A percentile compares a stretch with the other conserved stretches of the same genome.
phyloP scores from a whole-genome alignment of 2,797 vertebrate species.

The Peromyscus melanophrys region DNA sequence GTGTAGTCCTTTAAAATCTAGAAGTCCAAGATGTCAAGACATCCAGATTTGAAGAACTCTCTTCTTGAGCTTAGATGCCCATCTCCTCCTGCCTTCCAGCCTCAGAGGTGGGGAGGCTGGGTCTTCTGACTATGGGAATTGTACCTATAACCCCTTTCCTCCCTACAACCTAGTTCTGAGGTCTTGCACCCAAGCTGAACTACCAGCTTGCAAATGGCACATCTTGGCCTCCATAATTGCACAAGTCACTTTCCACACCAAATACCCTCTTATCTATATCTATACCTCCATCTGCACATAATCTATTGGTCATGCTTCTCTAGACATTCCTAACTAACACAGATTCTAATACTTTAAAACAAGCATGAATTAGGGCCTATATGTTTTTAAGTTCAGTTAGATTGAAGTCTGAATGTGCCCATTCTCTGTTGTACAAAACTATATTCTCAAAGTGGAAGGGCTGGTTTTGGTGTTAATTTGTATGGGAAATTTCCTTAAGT shows the following conservation, averaged over 20 bases:
- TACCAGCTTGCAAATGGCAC: not conserved
- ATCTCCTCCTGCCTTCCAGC: not conserved
- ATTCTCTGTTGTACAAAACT: conserved; percentile 28
- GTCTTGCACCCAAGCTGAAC: not conserved
- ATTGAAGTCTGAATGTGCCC: not conserved
- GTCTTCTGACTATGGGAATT: not conserved
- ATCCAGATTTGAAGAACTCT: conserved; percentile 11
- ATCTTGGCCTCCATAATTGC: not conserved
- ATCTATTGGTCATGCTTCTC: not conserved
- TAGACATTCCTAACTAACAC: not conserved
- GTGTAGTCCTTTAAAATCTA: conserved; percentile 69
- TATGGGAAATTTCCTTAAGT: conserved; percentile 11
- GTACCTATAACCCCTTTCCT: not conserved
- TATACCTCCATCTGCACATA: not conserved
- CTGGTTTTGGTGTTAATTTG: not conserved
- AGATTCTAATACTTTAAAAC: not conserved
- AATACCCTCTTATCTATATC: not conserved
- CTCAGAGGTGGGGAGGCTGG: not conserved
- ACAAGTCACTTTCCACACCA: not conserved
- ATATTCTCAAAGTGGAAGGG: not conserved
- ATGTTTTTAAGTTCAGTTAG: conserved; percentile 26
- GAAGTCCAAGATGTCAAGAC: conserved; percentile 51
- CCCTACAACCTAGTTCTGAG: not conserved
- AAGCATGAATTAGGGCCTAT: not conserved
- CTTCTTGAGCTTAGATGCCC: not conserved